Percentiles rank a stretch among this genome's conserved stretches.
Conservation (phyloP, 1,140 invertebrate genomes). For the Drosophila teissieri region DNA sequence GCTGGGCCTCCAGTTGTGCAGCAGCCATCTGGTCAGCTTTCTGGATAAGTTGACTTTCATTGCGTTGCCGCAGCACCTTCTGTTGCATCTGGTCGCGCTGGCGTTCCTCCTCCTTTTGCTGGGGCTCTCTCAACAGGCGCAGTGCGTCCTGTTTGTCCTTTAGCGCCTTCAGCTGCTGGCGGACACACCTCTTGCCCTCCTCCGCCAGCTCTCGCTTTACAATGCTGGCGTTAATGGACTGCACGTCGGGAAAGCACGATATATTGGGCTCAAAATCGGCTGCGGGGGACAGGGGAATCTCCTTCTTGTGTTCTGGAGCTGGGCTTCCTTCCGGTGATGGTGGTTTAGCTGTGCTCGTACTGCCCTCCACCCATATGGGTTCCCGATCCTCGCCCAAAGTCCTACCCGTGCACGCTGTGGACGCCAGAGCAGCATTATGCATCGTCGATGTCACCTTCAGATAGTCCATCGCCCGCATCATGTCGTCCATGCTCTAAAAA, state of each 20-base stretch:
- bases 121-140: not conserved
- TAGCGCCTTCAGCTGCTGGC: slow-evolving; percentile 50
- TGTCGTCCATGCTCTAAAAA: slow-evolving; percentile 55
- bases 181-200: slow-evolving; percentile 57
- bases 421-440: slow-evolving; percentile 56
- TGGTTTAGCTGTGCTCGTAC: not conserved
- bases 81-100: not conserved
- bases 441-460: slow-evolving; percentile 44
- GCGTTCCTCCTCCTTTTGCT: slow-evolving; percentile 9
- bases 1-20: slow-evolving; percentile 51
- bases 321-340: not conserved
- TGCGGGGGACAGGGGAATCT: not conserved
- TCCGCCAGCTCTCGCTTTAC: slow-evolving; percentile 52
- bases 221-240: slow-evolving; percentile 55
- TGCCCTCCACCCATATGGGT: slow-evolving; percentile 17
- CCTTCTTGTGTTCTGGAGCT: not conserved
- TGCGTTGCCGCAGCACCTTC: slow-evolving; percentile 24
- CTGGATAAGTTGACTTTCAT: slow-evolving; percentile 38
- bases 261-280: slow-evolving; percentile 6
- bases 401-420: slow-evolving; percentile 39
- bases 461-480: slow-evolving; percentile 23
- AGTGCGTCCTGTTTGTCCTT: slow-evolving; percentile 49
- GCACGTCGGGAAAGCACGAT: slow-evolving; percentile 41
- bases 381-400: slow-evolving; percentile 53
- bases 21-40: slow-evolving; percentile 58